phyloP scores from a whole-genome alignment of 2,888 invertebrate genomes.

The Rhyacophila evoluta region DNA sequence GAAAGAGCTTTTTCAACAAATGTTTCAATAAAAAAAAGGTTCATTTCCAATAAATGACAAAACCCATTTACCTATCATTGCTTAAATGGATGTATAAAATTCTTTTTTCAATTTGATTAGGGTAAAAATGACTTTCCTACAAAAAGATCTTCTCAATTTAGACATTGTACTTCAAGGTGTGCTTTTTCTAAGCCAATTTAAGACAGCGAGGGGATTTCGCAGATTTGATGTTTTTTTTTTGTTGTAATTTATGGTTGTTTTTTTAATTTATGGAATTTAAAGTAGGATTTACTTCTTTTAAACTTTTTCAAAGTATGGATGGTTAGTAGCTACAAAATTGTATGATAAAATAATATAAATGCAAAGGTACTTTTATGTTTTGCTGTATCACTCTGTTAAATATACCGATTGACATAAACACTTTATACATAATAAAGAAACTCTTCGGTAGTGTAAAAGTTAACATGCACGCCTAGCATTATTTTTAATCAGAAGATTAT shows the following conservation, averaged over 20 bases:
- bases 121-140: neutral
- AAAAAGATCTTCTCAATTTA: neutral
- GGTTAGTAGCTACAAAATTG: no score
- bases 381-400: no score
- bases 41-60: conserved; percentile 13
- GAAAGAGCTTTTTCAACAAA: neutral
- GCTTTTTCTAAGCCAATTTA: neutral
- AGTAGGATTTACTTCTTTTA: no score
- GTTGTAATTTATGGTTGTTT: neutral
- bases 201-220: neutral
- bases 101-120: neutral
- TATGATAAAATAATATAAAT: no score
- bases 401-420: no score
- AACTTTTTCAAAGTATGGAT: no score
- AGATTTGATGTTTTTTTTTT: neutral
- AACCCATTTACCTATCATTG: neutral
- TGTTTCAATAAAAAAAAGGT: neutral
- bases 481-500: no score
- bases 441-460: no score
- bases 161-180: neutral
- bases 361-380: no score
- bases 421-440: no score
- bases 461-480: no score
- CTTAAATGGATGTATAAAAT: neutral
- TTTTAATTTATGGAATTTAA: neutral